Evolutionary conservation across 1,140 invertebrate species (phyloP), one percentile per base, ranked within the genome.

Genomic region (Bombus consobrinus): DNA sequence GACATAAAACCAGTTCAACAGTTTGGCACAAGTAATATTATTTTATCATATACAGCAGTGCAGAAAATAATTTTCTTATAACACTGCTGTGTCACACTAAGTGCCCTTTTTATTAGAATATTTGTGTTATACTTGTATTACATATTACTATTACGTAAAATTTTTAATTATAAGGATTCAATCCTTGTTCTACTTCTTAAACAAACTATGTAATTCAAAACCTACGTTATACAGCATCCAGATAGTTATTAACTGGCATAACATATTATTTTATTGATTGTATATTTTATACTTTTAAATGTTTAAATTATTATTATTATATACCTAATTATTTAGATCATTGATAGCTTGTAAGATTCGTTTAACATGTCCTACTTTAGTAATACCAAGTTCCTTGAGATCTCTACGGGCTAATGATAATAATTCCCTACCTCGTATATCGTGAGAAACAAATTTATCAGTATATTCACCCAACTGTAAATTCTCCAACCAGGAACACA

Each of bases 351-450:
- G 98, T 83, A 99, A 97, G 85, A 99, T 98, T 87, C 98, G 96
- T 94, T 99, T 99, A 5, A 99, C 97, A 93, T 99, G 98, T 10
- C 98, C 98, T 57, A 99, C 97, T 95, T 99, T 99, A 4, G 97
- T 97, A 41, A 99, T 97, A 39, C 98, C 98, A 25, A 99, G 96
- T 89, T 99, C 98, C 93, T 98, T 97, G 0, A 98, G 96, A 94
- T 98, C 98, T 32, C 98, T 94, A 76, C 98, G 96, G 8, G 98
- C 98, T 72, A 99, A 95, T 18, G 97, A 97, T 1, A 99, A 95
- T 22, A 99, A 96, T 93, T 99, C 99, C 39, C 97, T 96, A 9
- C 99, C 99, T 62, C 98, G 97, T 86, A 99, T 98, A 94, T 99
- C 98, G 93, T 99, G 98, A 34, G 97, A 97, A 4, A 97, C 96